Base-by-base conservation (phyloP, 2,113 vertebrate species). In the Equus quagga region DNA sequence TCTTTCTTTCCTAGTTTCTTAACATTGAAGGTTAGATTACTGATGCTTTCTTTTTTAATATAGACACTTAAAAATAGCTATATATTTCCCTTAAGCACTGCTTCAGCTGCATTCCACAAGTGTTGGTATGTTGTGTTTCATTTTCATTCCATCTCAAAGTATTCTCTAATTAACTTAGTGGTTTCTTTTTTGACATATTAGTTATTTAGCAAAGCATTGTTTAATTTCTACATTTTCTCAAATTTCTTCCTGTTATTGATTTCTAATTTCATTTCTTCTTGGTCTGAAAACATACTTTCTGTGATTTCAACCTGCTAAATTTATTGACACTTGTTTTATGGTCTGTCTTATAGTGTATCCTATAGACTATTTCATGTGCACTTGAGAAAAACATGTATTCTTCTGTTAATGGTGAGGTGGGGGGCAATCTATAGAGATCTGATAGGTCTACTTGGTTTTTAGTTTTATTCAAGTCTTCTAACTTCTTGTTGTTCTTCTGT, bases 381-480 rank as follows among this genome's bases (percentile, higher is more conserved):
- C 21, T 92, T 97, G 79, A 89, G 60, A 78, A 92, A 89, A 75
- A 64, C 36, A 58, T 28, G 41, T 79, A 24, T 89, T 92, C 56
- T 91, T 36, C 41, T 58, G 3, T 72, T 79, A n/a, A 64, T 72
- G 33, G 24, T 31, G 3, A 9, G 9, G 1, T 28, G 21, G 26
- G 21, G n/a, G 21, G 26, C 75, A 41, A 3, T 41, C n/a, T 84
- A 17, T 49, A 84, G 69, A 78, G 31, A 31, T 44, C 8, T 36
- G n/a, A 46, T 81, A 33, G 18, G 9, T 46, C 23, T 46, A 65
- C 6, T 69, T 89, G 89, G 28, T 83, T 56, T 83, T 13, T 46
- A 72, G n/a, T 60, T 23, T 79, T 73, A 49, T 84, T 79, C 24
- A 93, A 46, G 26, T 73, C 56, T 65, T 79, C 79, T 56, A 41